A percentile compares a stretch with the other conserved stretches of the same genome.
Evolutionary conservation across 2,888 invertebrate species (phyloP).

Genomic region (Drosophila suboccidentalis): DNA sequence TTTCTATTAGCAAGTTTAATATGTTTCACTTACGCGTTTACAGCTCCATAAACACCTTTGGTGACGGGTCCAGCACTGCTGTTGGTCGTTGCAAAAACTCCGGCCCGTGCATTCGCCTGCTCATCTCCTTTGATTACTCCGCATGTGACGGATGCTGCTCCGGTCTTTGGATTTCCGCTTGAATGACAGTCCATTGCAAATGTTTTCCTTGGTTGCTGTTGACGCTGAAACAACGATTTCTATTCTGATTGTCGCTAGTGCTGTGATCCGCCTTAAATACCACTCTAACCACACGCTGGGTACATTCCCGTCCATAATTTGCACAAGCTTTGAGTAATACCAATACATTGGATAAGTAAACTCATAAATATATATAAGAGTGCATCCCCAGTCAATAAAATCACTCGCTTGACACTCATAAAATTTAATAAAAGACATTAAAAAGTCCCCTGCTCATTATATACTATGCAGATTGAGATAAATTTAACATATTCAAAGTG

Average conservation of each 20-base stretch:
- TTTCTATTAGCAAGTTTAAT: neutral
- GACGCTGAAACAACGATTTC: neutral
- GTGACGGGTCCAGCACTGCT: slow-evolving; percentile 66
- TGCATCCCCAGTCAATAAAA: slow-evolving; percentile 28
- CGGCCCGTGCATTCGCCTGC: slow-evolving; percentile 58
- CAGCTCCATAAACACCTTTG: slow-evolving; percentile 70
- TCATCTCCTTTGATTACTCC: slow-evolving; percentile 61
- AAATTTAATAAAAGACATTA: neutral
- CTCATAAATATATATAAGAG: neutral
- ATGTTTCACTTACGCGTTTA: slow-evolving; percentile 71
- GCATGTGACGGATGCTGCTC: slow-evolving; percentile 60
- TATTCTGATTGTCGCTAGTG: slow-evolving; percentile 5
- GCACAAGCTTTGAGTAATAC: slow-evolving; percentile 13
- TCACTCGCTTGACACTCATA: slow-evolving; percentile 11
- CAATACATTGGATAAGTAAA: slow-evolving; percentile 7
- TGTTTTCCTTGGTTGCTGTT: slow-evolving; percentile 2
- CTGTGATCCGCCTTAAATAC: slow-evolving; percentile 26
- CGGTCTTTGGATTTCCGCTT: slow-evolving; percentile 59
- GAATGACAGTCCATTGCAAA: slow-evolving; percentile 66
- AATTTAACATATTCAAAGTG: no score
- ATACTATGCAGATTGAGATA: neutral
- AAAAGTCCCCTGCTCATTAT: slow-evolving; percentile 14
- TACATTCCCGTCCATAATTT: slow-evolving; percentile 37
- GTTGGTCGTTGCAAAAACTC: slow-evolving; percentile 75
- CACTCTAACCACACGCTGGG: slow-evolving; percentile 18